phyloP scores from a whole-genome alignment of 30 jellyfish, hydroid and myxozoan genomes.

The Rhopilema esculentum region DNA sequence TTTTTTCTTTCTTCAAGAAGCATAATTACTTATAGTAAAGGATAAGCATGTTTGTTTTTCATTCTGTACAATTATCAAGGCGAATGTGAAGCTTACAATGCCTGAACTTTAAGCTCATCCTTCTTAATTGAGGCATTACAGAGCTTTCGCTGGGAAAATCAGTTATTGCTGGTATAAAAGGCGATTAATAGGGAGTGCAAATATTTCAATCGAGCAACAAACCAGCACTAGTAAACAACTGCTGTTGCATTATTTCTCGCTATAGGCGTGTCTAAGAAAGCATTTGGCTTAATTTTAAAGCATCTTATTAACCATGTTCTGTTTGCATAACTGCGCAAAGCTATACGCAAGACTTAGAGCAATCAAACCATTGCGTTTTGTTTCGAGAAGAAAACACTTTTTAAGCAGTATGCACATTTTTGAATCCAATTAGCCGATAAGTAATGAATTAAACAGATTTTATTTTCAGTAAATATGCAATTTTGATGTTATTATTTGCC shows the following conservation, averaged over 20 bases:
- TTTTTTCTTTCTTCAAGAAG: not conserved
- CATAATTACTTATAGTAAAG: not conserved
- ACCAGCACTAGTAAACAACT: not conserved
- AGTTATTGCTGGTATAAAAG: not conserved
- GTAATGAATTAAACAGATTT: not conserved
- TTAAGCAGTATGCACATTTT: not conserved
- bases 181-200: not conserved
- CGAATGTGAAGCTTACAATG: not conserved
- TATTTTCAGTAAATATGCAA: not conserved
- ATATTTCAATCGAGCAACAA: not conserved
- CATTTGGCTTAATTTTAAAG: not conserved
- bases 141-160: not conserved
- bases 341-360: not conserved
- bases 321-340: not conserved
- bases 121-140: not conserved
- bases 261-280: not conserved
- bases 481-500: not conserved
- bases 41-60: not conserved
- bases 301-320: not conserved
- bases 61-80: not conserved
- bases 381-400: not conserved
- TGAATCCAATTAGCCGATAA: not conserved
- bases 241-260: not conserved
- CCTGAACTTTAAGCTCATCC: not conserved
- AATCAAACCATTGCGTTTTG: not conserved